Evolutionary conservation across 2,113 vertebrate species (phyloP).

Genomic region (Callopanchax toddi): DNA sequence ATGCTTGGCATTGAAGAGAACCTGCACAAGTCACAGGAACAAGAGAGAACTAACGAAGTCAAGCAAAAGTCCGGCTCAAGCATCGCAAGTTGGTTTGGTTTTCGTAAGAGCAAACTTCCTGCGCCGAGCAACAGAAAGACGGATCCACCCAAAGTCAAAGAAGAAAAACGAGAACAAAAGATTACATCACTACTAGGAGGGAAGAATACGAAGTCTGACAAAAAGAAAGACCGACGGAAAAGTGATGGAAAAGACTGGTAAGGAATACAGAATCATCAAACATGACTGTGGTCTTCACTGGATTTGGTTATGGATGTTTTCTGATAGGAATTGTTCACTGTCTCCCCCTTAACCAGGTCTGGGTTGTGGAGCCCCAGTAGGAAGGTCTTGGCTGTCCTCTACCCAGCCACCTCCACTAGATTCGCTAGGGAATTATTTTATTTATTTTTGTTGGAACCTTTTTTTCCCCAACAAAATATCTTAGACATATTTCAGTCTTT

Average conservation of each 20-base stretch:
- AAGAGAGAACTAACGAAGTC: conserved; percentile 78
- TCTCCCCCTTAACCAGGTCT: no score
- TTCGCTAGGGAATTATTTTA: no score
- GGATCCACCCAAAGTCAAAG: conserved; percentile 83
- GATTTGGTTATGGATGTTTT: no score
- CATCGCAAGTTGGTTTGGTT: conserved; percentile 93
- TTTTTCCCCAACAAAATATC: no score
- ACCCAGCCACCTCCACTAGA: no score
- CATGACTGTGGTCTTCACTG: conserved; percentile 4
- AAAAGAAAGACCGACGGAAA: conserved; percentile 88
- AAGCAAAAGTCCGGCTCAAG: conserved; percentile 86
- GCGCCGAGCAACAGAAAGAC: conserved; percentile 84
- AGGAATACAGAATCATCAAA: conserved; percentile 38
- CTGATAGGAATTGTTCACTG: no score
- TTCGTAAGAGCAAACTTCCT: conserved; percentile 90
- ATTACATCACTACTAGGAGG: conserved; percentile 83
- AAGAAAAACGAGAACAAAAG: conserved; percentile 87
- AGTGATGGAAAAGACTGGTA: conserved; percentile 82
- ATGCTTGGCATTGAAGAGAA: conserved; percentile 95
- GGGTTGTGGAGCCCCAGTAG: no score
- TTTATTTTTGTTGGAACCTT: no score
- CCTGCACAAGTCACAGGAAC: conserved; percentile 87
- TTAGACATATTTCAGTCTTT: conserved; percentile 58
- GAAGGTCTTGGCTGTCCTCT: no score
- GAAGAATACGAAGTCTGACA: conserved; percentile 86